Percentiles rank a stretch among this genome's conserved stretches.
phyloP scores from a whole-genome alignment of 2,113 vertebrate species.

The Coracopsis vasa region DNA sequence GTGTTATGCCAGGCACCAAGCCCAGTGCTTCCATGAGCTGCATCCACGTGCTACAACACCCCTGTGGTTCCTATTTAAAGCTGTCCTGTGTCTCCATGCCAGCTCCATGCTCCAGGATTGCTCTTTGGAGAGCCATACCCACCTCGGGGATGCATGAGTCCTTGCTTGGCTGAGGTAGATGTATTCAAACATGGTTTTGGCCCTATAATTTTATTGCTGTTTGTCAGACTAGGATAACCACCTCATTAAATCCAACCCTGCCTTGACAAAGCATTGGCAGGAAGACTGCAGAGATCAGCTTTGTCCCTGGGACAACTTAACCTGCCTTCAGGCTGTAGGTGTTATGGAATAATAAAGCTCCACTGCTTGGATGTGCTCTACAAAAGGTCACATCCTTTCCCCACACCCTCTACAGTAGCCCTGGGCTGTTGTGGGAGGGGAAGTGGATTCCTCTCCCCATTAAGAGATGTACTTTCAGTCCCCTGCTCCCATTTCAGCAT shows the following conservation, averaged over 20 bases:
- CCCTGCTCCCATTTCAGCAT: neutral
- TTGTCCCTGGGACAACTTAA: constrained; percentile 26
- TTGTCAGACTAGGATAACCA: constrained; percentile 20
- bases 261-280: constrained; percentile 6
- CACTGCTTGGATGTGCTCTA: neutral
- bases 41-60: neutral
- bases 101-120: neutral
- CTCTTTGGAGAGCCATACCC: neutral
- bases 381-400: constrained; percentile 30
- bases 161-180: neutral
- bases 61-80: neutral
- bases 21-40: neutral
- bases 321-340: constrained; percentile 2
- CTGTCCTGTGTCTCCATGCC: neutral
- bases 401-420: neutral
- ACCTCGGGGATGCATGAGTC: neutral
- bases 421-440: neutral
- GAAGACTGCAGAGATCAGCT: constrained; percentile 30
- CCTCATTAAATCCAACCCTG: constrained; percentile 24
- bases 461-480: neutral
- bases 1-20: neutral
- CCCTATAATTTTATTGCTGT: neutral
- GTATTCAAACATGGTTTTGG: neutral
- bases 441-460: neutral
- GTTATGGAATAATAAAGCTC: constrained; percentile 15